Evolutionary conservation across 2,113 vertebrate genomes (phyloP), one percentile per base, ranked within the genome.

Genomic region (Istiophorus platypterus): DNA sequence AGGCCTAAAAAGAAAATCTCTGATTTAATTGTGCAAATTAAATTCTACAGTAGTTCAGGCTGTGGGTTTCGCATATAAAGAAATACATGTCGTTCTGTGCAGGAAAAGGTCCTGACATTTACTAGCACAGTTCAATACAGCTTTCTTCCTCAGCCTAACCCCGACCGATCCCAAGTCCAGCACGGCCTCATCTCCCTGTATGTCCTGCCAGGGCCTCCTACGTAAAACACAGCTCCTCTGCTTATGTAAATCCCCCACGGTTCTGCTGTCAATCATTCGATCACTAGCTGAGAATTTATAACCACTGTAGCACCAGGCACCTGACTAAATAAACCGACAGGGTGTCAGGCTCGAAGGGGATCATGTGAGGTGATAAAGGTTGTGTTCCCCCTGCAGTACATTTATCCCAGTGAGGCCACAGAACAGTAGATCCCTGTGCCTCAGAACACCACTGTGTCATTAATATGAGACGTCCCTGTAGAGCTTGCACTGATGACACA

Each of bases 311-410:
- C 84, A 72, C 76, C 78, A 80, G 78, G 71, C 87, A 90, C 84
- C 92, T 89, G 88, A 88, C 89, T 91, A 88, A 92, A 92, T 87
- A 92, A 92, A 90, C 84, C 66, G 47, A 78, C 81, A 81, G 78
- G 82, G 84, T 88, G 85, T 89, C 67, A 54, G 75, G 79, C 84
- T 73, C 71, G 68, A 86, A 63, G 42, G 70, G 84, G 88, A 85
- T 88, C 84, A 65, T 71, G 84, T 72, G 58, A 75, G 80, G 66
- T 65, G 65, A 79, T 90, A 88, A 88, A 90, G 88, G 84, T 90
- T 84, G 74, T 45, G 71, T 76, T 59, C 37, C 45, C 73, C 82
- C 77, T 12, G 49, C 47, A 62, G 80, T 78, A 78, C 63, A 45
- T 81, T 72, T 82, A 84, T 91, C 72, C 84, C 80, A 7, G 68